These are phyloP conservation scores for Thripadectes ignobilis DNA, from an alignment of 2,797 vertebrate genomes.

Conservation along the genomic window DNA sequence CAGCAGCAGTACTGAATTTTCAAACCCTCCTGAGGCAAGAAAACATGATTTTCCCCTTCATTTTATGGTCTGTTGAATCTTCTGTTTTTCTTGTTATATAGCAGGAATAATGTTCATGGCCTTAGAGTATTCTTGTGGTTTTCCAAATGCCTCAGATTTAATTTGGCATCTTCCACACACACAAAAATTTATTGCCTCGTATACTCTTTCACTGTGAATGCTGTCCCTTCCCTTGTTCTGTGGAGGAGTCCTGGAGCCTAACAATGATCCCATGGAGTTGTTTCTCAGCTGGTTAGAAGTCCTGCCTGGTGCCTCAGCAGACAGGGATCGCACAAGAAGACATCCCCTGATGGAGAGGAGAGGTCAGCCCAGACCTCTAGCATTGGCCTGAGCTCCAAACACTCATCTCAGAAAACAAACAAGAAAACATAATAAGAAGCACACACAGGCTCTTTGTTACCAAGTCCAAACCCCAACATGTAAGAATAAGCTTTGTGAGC, in stretches of 20 bases:
- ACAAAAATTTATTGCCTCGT: neutral
- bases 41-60: slow-evolving; percentile 58
- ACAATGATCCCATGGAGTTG: neutral
- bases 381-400: neutral
- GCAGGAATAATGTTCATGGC: slow-evolving; percentile 40
- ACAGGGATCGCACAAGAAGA: neutral
- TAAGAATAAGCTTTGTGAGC: slow-evolving; percentile 32
- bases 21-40: slow-evolving; percentile 60
- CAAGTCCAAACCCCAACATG: slow-evolving; percentile 4
- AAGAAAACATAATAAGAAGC: slow-evolving; percentile 20
- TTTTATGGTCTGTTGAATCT: slow-evolving; percentile 69
- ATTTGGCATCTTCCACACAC: slow-evolving; percentile 14
- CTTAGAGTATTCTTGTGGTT: slow-evolving; percentile 55
- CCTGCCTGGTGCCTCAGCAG: neutral
- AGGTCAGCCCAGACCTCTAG: slow-evolving; percentile 10
- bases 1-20: slow-evolving; percentile 39
- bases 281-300: slow-evolving; percentile 31
- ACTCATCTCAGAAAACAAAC: slow-evolving; percentile 21
- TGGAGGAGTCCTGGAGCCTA: neutral
- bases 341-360: neutral
- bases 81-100: slow-evolving; percentile 58
- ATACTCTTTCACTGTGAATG: neutral
- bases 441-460: slow-evolving; percentile 15
- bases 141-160: slow-evolving; percentile 45
- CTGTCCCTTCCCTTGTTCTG: neutral